A percentile compares a stretch with the other conserved stretches of the same genome.
phyloP scores from a whole-genome alignment of 2,888 invertebrate genomes.

The Gastracanthus pulcherrimus region DNA sequence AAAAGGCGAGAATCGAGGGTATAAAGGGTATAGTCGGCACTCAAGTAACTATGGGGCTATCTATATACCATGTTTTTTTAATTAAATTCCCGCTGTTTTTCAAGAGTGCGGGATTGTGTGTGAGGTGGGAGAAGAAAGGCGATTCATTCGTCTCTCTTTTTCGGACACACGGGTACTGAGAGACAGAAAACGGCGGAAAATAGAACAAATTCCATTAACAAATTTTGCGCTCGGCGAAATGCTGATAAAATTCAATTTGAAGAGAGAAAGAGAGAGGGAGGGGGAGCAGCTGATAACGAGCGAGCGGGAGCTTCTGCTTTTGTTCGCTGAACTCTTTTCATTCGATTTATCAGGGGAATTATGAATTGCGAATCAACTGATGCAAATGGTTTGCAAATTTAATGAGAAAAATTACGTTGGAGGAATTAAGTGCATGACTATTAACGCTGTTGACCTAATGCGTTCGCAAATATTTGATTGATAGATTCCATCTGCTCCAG shows the following conservation, averaged over 20 bases:
- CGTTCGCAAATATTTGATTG: no score
- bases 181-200: not conserved
- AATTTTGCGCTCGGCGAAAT: not conserved
- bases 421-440: no score
- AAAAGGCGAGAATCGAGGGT: no score
- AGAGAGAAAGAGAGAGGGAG: not conserved
- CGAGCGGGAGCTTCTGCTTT: not conserved
- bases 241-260: slow-evolving; percentile 21
- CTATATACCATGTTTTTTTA: not conserved
- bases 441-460: not conserved
- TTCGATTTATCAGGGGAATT: not conserved
- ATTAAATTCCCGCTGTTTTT: slow-evolving; percentile 29
- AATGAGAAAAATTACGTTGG: not conserved
- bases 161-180: not conserved
- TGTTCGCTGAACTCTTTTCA: not conserved
- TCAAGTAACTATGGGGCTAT: no score
- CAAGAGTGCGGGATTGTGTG: no score
- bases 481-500: no score
- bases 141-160: not conserved
- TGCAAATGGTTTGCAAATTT: not conserved
- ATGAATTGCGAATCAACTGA: not conserved
- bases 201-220: not conserved
- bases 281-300: not conserved
- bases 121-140: not conserved
- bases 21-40: no score